Evolutionary conservation across 2,888 invertebrate species (phyloP).

Genomic region (Drosophila lutescens): DNA sequence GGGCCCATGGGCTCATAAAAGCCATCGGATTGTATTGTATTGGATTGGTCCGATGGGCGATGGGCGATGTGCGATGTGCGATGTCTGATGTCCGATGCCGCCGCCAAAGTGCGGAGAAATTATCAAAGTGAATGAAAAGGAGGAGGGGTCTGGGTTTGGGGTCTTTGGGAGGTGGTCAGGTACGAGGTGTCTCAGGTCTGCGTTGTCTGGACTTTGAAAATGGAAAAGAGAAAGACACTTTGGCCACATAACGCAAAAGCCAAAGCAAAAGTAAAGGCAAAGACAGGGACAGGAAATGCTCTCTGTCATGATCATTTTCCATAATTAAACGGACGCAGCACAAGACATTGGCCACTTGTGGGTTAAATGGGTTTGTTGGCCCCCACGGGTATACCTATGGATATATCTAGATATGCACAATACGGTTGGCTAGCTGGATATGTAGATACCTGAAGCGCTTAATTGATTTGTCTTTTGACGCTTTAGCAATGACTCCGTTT

Average conservation of each 20-base stretch:
- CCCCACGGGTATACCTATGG: conserved; percentile 33
- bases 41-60: conserved; percentile 18
- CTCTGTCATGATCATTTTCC: conserved; percentile 81
- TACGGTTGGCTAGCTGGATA: not conserved
- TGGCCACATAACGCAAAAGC: conserved; percentile 15
- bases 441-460: conserved; percentile 7
- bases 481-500: conserved; percentile 75
- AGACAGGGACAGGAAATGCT: conserved; percentile 74
- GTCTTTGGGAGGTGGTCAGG: conserved; percentile 7
- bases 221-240: conserved; percentile 9
- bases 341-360: conserved; percentile 74
- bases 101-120: conserved; percentile 61
- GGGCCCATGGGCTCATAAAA: conserved; percentile 28
- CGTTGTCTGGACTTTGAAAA: conserved; percentile 9
- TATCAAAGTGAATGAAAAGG: conserved; percentile 74
- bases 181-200: not conserved
- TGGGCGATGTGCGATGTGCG: conserved; percentile 27
- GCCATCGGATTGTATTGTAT: conserved; percentile 18
- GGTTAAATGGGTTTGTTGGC: conserved; percentile 82
- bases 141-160: not conserved
- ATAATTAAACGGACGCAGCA: conserved; percentile 74
- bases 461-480: conserved; percentile 61
- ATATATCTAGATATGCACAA: not conserved
- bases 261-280: not conserved
- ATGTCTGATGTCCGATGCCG: conserved; percentile 50